phyloP scores from a whole-genome alignment of 1,140 invertebrate species.

The Neomicropteryx cornuta region DNA sequence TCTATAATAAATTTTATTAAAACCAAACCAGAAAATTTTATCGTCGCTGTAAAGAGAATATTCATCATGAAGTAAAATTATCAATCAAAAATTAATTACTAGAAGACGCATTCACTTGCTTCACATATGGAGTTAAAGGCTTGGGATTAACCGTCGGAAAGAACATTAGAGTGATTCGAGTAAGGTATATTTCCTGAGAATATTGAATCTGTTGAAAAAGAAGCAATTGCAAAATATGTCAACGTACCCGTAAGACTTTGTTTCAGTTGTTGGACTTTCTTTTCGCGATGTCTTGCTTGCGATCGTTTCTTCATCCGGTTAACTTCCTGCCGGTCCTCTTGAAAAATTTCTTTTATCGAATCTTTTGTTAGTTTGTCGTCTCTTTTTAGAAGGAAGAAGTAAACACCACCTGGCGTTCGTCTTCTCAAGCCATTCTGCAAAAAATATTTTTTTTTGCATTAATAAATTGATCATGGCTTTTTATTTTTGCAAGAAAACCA shows the following conservation, averaged over 20 bases:
- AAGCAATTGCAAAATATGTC: constrained; percentile 7
- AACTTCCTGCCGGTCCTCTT: constrained; percentile 47
- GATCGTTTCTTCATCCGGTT: constrained; percentile 43
- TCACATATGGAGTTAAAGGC: too few relatives aligned
- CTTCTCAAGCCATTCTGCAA: constrained; percentile 65
- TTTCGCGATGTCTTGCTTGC: constrained; percentile 39
- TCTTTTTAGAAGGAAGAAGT: constrained; percentile 67
- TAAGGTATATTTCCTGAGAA: constrained; percentile 12
- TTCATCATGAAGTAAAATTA: too few relatives aligned
- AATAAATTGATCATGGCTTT: neutral
- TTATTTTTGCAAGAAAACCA: too few relatives aligned
- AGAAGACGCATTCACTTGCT: too few relatives aligned
- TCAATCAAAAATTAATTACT: too few relatives aligned
- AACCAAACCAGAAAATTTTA: too few relatives aligned
- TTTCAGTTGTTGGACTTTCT: constrained; percentile 53
- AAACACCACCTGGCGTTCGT: constrained; percentile 74
- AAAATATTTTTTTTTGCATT: constrained; percentile 11
- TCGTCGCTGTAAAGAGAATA: too few relatives aligned
- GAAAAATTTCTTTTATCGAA: constrained; percentile 61
- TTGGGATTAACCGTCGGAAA: too few relatives aligned
- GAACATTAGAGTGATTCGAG: too few relatives aligned
- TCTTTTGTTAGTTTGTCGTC: constrained; percentile 56
- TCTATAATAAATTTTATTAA: too few relatives aligned
- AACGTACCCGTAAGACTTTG: constrained; percentile 44
- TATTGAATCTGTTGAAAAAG: constrained; percentile 9